phyloP scores from a whole-genome alignment of 2,113 vertebrate genomes.

The Ceuthmochares aereus region DNA sequence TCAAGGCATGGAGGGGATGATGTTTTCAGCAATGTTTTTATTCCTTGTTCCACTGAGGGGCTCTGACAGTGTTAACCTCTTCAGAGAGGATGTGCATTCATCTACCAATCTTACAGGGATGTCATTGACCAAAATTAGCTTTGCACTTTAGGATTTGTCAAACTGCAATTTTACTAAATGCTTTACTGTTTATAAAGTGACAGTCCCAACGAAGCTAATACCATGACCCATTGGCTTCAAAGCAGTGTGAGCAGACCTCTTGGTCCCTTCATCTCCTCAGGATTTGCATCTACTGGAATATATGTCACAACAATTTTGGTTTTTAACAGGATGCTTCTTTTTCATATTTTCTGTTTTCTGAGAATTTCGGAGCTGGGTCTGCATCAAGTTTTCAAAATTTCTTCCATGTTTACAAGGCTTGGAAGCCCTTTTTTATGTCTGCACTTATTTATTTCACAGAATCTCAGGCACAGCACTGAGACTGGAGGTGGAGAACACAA shows the following conservation, averaged over 20 bases:
- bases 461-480: background rate
- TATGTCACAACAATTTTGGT: background rate
- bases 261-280: background rate
- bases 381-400: background rate
- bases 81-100: background rate
- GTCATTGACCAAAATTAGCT: background rate
- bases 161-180: background rate
- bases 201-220: background rate
- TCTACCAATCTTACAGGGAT: background rate
- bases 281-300: background rate
- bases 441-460: background rate
- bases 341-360: background rate
- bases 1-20: background rate
- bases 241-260: background rate
- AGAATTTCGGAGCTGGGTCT: background rate
- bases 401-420: background rate
- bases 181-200: background rate
- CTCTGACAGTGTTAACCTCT: constrained; percentile 6
- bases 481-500: background rate
- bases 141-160: background rate
- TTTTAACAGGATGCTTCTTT: background rate
- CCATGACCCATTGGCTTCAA: background rate
- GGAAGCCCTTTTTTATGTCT: background rate
- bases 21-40: background rate
- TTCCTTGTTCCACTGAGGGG: background rate